Evolutionary conservation across 2,888 invertebrate genomes (phyloP).

Genomic region (Netelia melanura): DNA sequence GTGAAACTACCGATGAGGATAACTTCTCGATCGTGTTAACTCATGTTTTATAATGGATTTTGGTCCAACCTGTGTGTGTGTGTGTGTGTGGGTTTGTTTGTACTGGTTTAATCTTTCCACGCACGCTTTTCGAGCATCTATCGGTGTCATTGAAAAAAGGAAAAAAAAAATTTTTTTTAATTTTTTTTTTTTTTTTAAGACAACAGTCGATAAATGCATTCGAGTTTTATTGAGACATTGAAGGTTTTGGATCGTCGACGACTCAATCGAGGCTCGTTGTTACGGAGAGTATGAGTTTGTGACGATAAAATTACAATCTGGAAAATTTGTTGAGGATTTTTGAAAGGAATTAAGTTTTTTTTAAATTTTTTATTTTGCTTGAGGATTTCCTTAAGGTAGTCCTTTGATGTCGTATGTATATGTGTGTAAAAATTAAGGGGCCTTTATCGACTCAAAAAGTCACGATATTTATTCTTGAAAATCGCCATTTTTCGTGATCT

Average conservation of each 20-base stretch:
- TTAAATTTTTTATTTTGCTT: too few species aligned
- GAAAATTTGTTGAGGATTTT: too few species aligned
- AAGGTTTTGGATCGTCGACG: not conserved
- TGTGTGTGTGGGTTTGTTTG: constrained; percentile 29
- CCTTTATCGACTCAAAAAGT: too few species aligned
- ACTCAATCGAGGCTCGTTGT: not conserved
- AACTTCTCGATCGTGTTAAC: constrained; percentile 75
- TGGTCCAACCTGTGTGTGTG: constrained; percentile 61
- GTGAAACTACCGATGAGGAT: constrained; percentile 32
- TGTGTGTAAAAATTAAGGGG: too few species aligned
- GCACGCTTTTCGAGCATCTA: constrained; percentile 44
- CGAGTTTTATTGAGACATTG: not conserved
- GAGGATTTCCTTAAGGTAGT: too few species aligned
- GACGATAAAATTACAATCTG: too few species aligned
- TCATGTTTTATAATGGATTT: constrained; percentile 80
- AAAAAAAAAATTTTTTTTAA: too few species aligned
- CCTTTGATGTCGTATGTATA: too few species aligned
- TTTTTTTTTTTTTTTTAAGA: not conserved
- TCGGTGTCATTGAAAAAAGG: constrained; percentile 23
- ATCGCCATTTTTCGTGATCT: too few species aligned
- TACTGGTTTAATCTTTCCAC: constrained; percentile 52
- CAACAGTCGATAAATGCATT: not conserved
- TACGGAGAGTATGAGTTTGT: too few species aligned
- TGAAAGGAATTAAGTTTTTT: too few species aligned
- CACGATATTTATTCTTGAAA: too few species aligned